These are phyloP conservation scores for Sclerodermus sp. DNA, from an alignment of 2,888 invertebrate genomes.

Conservation along the genomic window DNA sequence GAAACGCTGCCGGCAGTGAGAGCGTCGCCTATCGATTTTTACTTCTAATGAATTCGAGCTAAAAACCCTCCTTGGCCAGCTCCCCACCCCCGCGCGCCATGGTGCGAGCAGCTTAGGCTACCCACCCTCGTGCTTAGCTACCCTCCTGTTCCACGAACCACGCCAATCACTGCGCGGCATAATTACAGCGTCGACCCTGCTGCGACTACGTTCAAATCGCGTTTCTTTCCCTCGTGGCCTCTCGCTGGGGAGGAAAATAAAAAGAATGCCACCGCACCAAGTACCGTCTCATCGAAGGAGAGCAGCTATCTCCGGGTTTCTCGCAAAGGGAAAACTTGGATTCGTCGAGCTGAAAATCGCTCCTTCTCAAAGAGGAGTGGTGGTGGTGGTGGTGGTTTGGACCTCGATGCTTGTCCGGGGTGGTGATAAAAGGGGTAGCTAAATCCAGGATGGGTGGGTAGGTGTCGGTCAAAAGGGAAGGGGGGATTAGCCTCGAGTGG, in stretches of 20 bases:
- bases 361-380: too few species aligned
- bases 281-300: too few species aligned
- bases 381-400: too few species aligned
- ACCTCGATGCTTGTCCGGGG: too few species aligned
- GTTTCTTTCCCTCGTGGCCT: constrained; percentile 42
- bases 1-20: constrained; percentile 44
- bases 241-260: too few species aligned
- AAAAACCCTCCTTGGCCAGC: constrained; percentile 43
- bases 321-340: too few species aligned
- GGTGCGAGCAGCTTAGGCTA: constrained; percentile 21
- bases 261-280: too few species aligned
- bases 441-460: too few species aligned
- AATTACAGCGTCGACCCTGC: constrained; percentile 49
- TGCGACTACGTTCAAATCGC: constrained; percentile 41
- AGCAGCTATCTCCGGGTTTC: too few species aligned
- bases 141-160: constrained; percentile 53
- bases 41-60: constrained; percentile 57
- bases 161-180: constrained; percentile 56
- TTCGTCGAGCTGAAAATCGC: too few species aligned
- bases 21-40: constrained; percentile 56
- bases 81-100: constrained; percentile 16
- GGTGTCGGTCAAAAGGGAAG: too few species aligned
- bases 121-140: constrained; percentile 37
- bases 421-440: too few species aligned
- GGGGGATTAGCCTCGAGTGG: background rate